Evolutionary conservation across 1,140 invertebrate species (phyloP).

Genomic region (Maniola jurtina): DNA sequence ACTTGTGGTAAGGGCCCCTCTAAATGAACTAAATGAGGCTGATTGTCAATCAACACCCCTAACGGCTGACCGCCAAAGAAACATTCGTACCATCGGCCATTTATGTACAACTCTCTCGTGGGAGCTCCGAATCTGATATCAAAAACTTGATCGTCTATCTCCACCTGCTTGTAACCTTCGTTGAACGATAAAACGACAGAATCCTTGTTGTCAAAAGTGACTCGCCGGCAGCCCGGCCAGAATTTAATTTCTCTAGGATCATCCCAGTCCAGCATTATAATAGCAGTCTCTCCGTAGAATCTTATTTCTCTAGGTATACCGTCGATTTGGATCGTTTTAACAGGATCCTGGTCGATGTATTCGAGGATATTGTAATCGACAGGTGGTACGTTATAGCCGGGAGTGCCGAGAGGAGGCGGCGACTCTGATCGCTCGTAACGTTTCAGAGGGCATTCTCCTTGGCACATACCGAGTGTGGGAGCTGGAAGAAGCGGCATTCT

Average conservation of each 20-base stretch:
- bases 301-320: constrained; percentile 89
- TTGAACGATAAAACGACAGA: constrained; percentile 84
- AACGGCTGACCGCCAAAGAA: constrained; percentile 95
- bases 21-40: constrained; percentile 86
- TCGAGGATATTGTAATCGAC: constrained; percentile 81
- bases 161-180: constrained; percentile 85
- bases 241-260: constrained; percentile 93
- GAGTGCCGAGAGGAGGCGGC: constrained; percentile 63
- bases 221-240: constrained; percentile 82
- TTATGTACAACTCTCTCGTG: constrained; percentile 93
- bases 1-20: constrained; percentile 93
- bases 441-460: constrained; percentile 55
- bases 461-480: constrained; percentile 61
- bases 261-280: constrained; percentile 90
- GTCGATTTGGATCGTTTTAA: constrained; percentile 92
- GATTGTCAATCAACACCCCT: constrained; percentile 89
- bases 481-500: constrained; percentile 49
- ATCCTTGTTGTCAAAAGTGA: constrained; percentile 86
- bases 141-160: constrained; percentile 85
- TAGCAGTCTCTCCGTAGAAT: constrained; percentile 90
- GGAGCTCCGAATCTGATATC: constrained; percentile 94
- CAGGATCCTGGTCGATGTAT: constrained; percentile 82
- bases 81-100: constrained; percentile 92
- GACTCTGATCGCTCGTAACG: constrained; percentile 59
- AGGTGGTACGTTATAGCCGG: constrained; percentile 71